Conservation (phyloP, 2,797 vertebrate genomes). For the Siniperca obscura region DNA sequence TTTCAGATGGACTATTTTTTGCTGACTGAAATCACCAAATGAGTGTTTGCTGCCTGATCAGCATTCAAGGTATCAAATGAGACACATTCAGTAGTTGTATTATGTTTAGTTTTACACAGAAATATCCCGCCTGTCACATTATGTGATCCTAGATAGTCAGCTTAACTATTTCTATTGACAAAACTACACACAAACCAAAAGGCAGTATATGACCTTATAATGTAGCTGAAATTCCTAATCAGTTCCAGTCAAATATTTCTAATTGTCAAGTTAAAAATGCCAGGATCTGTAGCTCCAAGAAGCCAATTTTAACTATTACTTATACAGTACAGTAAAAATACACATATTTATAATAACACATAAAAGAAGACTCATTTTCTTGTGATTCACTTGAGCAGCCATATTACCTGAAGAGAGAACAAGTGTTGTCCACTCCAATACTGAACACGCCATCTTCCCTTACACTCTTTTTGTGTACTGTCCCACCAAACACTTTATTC, state of each 20-base stretch:
- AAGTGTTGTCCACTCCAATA: conserved; percentile 94
- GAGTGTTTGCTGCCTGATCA: neutral
- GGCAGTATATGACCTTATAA: neutral
- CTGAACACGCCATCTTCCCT: conserved; percentile 97
- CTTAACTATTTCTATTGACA: neutral
- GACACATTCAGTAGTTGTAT: neutral
- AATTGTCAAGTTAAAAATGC: neutral
- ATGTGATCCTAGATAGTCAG: neutral
- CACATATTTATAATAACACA: neutral
- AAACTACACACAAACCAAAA: neutral
- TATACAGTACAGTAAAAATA: neutral
- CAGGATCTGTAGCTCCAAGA: neutral
- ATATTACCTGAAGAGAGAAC: conserved; percentile 94
- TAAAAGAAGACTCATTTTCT: neutral
- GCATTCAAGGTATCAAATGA: neutral
- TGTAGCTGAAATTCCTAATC: neutral
- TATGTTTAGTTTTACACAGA: too few species aligned
- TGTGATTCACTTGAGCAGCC: neutral
- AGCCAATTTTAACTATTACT: neutral
- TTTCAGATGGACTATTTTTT: neutral
- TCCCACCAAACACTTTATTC: conserved; percentile 99
- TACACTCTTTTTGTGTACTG: conserved; percentile 96
- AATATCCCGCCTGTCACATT: neutral
- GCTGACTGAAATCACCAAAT: neutral
- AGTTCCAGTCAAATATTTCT: neutral